phyloP scores from a whole-genome alignment of 1,140 invertebrate genomes.

The Xylocopa sonorina region DNA sequence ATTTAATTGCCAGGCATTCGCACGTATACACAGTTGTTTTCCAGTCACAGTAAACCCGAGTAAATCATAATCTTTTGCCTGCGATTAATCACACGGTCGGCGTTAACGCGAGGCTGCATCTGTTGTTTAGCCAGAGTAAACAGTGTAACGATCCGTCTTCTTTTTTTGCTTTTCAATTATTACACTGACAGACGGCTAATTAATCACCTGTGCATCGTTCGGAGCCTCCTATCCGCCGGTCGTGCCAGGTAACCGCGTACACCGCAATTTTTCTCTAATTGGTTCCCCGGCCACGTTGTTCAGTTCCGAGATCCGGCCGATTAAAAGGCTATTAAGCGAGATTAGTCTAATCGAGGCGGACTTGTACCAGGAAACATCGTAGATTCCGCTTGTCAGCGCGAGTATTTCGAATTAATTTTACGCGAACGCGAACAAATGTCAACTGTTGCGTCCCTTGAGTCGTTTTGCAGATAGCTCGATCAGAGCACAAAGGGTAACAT shows the following conservation, averaged over 20 bases:
- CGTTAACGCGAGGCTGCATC: background rate
- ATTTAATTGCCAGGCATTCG: too few species aligned
- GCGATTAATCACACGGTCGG: too few species aligned
- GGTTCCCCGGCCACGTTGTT: too few species aligned
- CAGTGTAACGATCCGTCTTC: background rate
- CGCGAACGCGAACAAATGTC: background rate
- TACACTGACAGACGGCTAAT: background rate
- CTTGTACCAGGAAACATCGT: background rate
- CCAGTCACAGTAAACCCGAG: too few species aligned
- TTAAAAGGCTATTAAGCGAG: background rate
- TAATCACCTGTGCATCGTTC: background rate
- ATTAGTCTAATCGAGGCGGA: background rate
- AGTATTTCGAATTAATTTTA: too few species aligned
- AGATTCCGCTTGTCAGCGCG: too few species aligned
- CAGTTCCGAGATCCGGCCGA: background rate
- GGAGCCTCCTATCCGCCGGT: too few species aligned
- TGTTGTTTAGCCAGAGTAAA: background rate
- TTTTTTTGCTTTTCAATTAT: background rate
- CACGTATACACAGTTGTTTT: too few species aligned
- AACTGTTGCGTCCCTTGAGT: too few species aligned
- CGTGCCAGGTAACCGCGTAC: background rate
- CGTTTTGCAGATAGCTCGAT: too few species aligned
- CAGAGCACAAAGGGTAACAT: too few species aligned
- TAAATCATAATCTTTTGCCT: too few species aligned
- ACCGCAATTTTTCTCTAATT: background rate